phyloP scores from a whole-genome alignment of 35 echinoderm and acorn worm species.

The Ophioderma brevispina region DNA sequence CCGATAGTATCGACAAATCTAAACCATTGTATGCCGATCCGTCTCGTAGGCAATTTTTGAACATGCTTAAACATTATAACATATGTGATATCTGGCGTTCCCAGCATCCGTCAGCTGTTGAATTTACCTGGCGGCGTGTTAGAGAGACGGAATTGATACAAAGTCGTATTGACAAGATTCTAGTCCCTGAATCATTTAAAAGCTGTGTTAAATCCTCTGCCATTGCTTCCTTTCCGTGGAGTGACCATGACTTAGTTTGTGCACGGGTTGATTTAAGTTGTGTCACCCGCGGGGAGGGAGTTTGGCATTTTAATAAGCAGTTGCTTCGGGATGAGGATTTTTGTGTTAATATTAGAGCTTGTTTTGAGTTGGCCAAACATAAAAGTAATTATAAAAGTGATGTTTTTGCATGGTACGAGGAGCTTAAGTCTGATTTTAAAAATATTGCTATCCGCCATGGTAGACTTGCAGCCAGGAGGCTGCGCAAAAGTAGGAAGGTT shows the following conservation, averaged over 20 bases:
- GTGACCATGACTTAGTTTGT: slow-evolving; percentile 18
- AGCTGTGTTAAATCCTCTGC: neutral
- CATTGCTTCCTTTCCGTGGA: neutral
- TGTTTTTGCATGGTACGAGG: slow-evolving; percentile 13
- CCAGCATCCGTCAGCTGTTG: too few species aligned
- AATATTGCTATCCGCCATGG: neutral
- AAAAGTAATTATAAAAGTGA: slow-evolving; percentile 11
- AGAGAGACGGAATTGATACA: slow-evolving; percentile 8
- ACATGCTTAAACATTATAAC: neutral
- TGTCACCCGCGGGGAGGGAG: neutral
- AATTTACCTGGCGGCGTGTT: neutral
- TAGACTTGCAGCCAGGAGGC: neutral
- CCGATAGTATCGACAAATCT: neutral
- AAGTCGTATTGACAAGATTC: slow-evolving; percentile 12
- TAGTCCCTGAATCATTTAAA: neutral
- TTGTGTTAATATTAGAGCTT: neutral
- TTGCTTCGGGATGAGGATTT: neutral
- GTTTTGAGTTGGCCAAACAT: slow-evolving; percentile 8
- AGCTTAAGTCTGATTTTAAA: neutral
- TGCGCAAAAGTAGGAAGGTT: too few species aligned
- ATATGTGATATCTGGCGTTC: neutral
- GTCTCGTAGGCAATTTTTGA: neutral
- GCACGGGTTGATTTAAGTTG: neutral
- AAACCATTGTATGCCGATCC: neutral
- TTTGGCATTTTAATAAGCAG: slow-evolving; percentile 10